A percentile compares a stretch with the other conserved stretches of the same genome.
phyloP scores from a whole-genome alignment of 1,140 invertebrate species.

The Microvelia longipes region DNA sequence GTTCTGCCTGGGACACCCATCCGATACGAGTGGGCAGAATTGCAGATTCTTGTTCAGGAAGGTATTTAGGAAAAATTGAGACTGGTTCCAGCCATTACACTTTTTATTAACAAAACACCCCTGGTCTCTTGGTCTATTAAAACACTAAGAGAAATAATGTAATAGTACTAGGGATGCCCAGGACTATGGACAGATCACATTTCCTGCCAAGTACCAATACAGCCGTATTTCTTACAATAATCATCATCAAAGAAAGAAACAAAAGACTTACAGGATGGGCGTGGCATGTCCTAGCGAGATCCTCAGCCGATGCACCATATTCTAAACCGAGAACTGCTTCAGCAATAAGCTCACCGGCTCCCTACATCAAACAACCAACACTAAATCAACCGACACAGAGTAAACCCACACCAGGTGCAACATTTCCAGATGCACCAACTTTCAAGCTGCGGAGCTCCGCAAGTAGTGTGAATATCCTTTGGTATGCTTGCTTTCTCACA shows the following conservation, averaged over 20 bases:
- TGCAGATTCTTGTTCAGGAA: too few species aligned
- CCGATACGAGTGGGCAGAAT: too few species aligned
- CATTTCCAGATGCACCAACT: not conserved
- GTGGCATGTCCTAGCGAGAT: constrained; percentile 94
- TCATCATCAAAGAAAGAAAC: not conserved
- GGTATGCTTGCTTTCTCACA: not conserved
- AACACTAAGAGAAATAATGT: too few species aligned
- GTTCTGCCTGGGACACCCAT: too few species aligned
- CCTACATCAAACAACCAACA: constrained; percentile 28
- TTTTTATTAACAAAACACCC: too few species aligned
- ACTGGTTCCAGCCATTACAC: too few species aligned
- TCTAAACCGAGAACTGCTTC: constrained; percentile 97
- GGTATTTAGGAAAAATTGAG: not conserved
- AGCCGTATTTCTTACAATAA: not conserved
- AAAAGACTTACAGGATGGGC: constrained; percentile 80
- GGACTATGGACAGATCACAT: not conserved
- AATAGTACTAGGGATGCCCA: not conserved
- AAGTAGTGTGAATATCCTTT: not conserved
- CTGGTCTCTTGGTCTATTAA: too few species aligned
- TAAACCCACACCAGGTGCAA: not conserved
- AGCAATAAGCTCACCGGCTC: constrained; percentile 90
- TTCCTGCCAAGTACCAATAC: not conserved
- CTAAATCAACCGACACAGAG: not conserved
- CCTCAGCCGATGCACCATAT: constrained; percentile 96
- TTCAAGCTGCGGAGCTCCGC: not conserved